Base-by-base conservation (phyloP, 2,888 invertebrate species). In the Eurytoma californica region DNA sequence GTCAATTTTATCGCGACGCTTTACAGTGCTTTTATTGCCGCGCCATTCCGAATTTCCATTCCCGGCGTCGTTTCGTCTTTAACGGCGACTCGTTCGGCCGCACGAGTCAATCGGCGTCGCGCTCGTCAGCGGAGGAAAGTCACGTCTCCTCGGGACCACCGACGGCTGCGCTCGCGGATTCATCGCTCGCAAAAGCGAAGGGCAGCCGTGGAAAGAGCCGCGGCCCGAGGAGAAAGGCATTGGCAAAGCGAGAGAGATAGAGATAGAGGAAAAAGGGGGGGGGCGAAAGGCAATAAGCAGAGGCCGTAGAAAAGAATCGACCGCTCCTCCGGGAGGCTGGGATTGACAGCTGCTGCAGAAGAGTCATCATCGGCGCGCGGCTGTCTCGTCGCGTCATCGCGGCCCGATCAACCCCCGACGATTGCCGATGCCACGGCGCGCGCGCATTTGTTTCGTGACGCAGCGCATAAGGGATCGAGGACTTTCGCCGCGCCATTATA, bases 361-460 rank as follows among this genome's bases (percentile, higher is more conserved):
- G 86, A 89, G 88, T 89, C 89, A 86, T 88, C 88, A 86, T 85
- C 84, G 80, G 18, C 24, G 60, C 24, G 68, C 39, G 39, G 39
- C 30, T 53, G 24, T 57, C 83, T 83, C 76, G 83, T 84, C 83
- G 83, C 86, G 85, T 86, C 85, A 84, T 86, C 84, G 82, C 82
- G 55, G 47, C 82, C 75, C 82, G 81, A 82, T 83, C 84, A 70
- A 81, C 82, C 47, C 47, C 39, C 39, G 49, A 61, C 51, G 58
- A 58, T 67, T 65, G 55, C 53, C 30, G 49, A 39, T 4, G 39
- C 39, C 60, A 61, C 49, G 39, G 20, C 84, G 63, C 84, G 85
- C 83, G 86, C 83, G 86, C 88, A 88, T 89, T 89, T 88, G 89
- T 88, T 89, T 87, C 89, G 86, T 90, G 90, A 90, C 90, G 88